Base-by-base conservation (phyloP, 1,140 invertebrate species). In the Caerostris extrusa region DNA sequence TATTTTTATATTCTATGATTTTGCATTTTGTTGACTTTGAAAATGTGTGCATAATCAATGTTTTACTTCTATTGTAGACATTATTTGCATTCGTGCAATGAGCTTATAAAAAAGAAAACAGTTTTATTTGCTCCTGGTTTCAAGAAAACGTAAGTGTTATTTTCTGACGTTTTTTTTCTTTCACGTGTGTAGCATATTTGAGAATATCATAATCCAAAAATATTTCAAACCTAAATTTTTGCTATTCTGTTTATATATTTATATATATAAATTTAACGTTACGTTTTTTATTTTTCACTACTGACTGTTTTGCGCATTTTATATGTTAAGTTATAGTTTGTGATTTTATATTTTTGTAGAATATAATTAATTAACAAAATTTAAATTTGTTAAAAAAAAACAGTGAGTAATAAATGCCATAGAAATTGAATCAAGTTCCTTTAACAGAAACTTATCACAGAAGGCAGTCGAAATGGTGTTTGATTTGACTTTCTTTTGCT, bases 81-180 rank as follows among this genome's bases (percentile, higher is more conserved):
- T 64, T 95, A 17, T 64, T n/a, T 94, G 56, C 71, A 94, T 60
- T 64, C 82, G 53, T 82, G 64, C 17, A 94, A 95, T 60, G 93
- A 95, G 60, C 60, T 95, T n/a, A 87, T 95, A 50, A 95, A 90
- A 12, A 90, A 82, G 71, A 94, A 88, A 90, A 87, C 69, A n/a
- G 85, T 95, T 5, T 56, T 77, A 17, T 95, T 95, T 86, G 5
- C 94, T 3, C 57, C 91, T 7, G 93, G 90, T 57, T 93, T 93
- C 90, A 94, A 92, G 94, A 93, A 90, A 95, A 95, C 87, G 94
- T 95, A 90, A 88, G 94, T 88, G 64, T 55, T 17, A 17, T 34
- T 6, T 88, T 17, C 7, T 19, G 19, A 50, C 3, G 0, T 19
- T 64, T 10, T 64, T 64, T 56, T 34, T 34, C 34, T 34, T 34